These are phyloP conservation scores for Cichladusa arquata DNA, from an alignment of 2,113 vertebrate genomes.

Conservation along the genomic window DNA sequence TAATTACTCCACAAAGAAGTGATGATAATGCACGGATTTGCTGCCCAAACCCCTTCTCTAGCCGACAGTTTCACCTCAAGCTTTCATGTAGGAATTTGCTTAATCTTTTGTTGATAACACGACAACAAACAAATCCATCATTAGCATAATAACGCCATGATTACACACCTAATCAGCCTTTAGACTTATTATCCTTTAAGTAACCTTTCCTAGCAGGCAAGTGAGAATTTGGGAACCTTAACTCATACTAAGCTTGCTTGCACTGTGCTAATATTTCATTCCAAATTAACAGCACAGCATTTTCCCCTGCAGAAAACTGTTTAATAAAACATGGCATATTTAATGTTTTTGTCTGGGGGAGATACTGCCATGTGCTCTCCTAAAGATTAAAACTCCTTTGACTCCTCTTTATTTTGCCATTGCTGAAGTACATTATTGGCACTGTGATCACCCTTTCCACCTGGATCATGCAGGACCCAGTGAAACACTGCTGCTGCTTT, in stretches of 20 bases:
- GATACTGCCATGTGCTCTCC: neutral
- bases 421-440: neutral
- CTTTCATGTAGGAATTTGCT: neutral
- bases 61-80: neutral
- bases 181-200: slow-evolving; percentile 45
- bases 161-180: slow-evolving; percentile 77
- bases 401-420: neutral
- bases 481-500: neutral
- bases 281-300: neutral
- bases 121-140: slow-evolving; percentile 58
- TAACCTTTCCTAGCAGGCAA: slow-evolving; percentile 15
- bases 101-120: neutral
- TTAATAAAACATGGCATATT: slow-evolving; percentile 46
- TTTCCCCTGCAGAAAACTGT: neutral
- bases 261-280: neutral
- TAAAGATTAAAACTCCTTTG: neutral
- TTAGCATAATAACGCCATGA: slow-evolving; percentile 71
- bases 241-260: neutral
- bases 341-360: slow-evolving; percentile 26
- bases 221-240: neutral
- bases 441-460: neutral
- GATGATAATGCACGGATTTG: neutral
- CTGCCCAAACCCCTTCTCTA: neutral
- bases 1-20: neutral
- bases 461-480: neutral